phyloP scores from a whole-genome alignment of 2,888 invertebrate genomes.

The Drosophila kuntzei region DNA sequence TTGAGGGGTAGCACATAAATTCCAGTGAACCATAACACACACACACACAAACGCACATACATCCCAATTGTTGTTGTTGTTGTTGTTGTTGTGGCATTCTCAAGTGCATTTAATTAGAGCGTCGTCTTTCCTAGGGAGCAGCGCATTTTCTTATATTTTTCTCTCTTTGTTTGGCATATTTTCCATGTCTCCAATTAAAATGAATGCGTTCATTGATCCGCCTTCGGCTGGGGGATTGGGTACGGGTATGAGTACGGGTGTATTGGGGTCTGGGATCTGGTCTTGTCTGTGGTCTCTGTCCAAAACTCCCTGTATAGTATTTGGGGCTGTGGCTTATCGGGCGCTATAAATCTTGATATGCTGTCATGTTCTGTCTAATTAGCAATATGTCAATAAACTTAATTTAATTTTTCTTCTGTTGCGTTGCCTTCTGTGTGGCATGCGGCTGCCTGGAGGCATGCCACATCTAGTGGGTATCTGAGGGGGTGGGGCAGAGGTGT shows the following conservation, averaged over 20 bases:
- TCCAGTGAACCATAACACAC: conserved; percentile 59
- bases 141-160: conserved; percentile 27
- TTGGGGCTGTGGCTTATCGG: conserved; percentile 66
- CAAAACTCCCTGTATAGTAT: conserved; percentile 19
- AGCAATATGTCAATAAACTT: conserved; percentile 85
- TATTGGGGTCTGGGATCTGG: neutral
- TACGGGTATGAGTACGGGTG: neutral
- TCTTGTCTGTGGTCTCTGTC: conserved; percentile 16
- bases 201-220: conserved; percentile 81
- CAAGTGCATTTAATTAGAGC: conserved; percentile 79
- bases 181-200: conserved; percentile 82
- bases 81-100: conserved; percentile 62
- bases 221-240: conserved; percentile 31
- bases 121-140: conserved; percentile 53
- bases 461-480: conserved; percentile 7
- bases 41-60: conserved; percentile 12
- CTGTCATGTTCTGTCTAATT: conserved; percentile 85
- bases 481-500: neutral
- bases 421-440: conserved; percentile 46
- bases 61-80: conserved; percentile 31
- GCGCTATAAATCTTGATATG: conserved; percentile 84
- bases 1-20: conserved; percentile 72
- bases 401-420: conserved; percentile 72
- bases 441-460: conserved; percentile 31
- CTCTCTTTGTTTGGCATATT: conserved; percentile 74